Base-by-base conservation (phyloP, 2,797 vertebrate species). In the Lithobates sylvaticus region DNA sequence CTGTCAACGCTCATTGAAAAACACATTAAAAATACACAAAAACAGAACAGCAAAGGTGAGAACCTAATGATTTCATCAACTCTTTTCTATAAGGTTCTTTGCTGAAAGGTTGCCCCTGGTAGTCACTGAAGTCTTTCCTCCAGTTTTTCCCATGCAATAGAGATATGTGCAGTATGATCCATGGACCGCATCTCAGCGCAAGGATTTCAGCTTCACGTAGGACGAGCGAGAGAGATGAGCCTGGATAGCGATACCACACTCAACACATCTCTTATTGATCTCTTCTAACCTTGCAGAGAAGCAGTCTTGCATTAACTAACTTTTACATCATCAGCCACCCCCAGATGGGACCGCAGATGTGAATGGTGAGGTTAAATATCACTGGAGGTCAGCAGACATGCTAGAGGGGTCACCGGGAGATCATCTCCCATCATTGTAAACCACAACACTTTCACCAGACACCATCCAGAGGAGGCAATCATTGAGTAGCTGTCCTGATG, bases 201-300 rank as follows among this genome's bases (percentile, higher is more conserved):
- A 90, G 90, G 89, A 94, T 91, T 93, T 90, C 91, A 85, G 78
- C 88, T 93, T 92, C 91, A 39, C 39, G 39, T 39, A 9, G 39
- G 39, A 39, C 9, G 88, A 89, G 90, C 92, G 93, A 84, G 88
- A 89, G 90, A 80, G 89, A 93, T 76, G 92, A 94, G 94, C 89
- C 89, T 90, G 87, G 93, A 94, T 61, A 94, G 93, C 1, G 92
- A 94, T 94, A 94, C 93, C 88, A 26, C 93, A 95, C 93, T 94
- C 94, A 94, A 95, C 93, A 93, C 93, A 83, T 93, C 92, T 93
- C 92, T 90, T 93, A 95, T 95, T 89, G 94, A 95, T 95, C 91
- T 89, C 85, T 85, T 93, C 93, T 93, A 95, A 94, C 93, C 94
- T 95, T 95, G 93, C 92, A 89, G 86, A 93, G 89, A 36, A 90